A percentile compares a stretch with the other conserved stretches of the same genome.
These are phyloP conservation scores for Monoplex corrugatus DNA, from an alignment of 2,888 invertebrate species.

Conservation along the genomic window DNA sequence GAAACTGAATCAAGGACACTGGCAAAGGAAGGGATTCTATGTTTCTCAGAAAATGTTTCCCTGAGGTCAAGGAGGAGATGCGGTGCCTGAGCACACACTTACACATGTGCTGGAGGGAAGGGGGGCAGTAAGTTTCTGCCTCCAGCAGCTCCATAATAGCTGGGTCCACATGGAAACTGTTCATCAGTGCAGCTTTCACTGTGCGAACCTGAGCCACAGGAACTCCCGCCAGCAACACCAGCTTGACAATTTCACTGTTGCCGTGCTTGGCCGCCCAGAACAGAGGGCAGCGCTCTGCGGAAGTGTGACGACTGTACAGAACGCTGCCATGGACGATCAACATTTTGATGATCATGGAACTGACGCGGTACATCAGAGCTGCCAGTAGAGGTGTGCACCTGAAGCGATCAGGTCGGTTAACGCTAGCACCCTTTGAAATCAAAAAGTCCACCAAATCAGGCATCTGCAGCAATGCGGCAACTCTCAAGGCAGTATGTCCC, in stretches of 20 bases:
- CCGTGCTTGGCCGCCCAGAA: conserved; percentile 76
- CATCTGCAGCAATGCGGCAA: conserved; percentile 73
- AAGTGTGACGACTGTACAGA: conserved; percentile 69
- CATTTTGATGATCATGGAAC: conserved; percentile 73
- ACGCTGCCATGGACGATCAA: conserved; percentile 74
- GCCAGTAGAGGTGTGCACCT: conserved; percentile 77
- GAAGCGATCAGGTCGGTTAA: conserved; percentile 77
- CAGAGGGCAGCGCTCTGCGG: conserved; percentile 71
- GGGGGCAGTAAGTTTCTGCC: conserved; percentile 66
- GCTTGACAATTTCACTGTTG: conserved; percentile 71
- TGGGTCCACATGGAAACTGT: conserved; percentile 63
- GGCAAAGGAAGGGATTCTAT: conserved; percentile 70
- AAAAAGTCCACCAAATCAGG: conserved; percentile 73
- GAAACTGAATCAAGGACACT: conserved; percentile 68
- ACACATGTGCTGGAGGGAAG: conserved; percentile 71
- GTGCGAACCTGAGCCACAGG: conserved; percentile 70
- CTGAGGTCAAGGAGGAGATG: conserved; percentile 65
- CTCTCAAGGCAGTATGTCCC: conserved; percentile 76
- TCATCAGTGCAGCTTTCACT: conserved; percentile 68
- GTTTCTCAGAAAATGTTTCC: conserved; percentile 69
- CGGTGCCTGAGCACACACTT: conserved; percentile 65
- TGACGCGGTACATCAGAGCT: conserved; percentile 74
- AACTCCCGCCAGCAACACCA: conserved; percentile 71
- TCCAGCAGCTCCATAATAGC: conserved; percentile 68
- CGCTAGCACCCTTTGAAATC: conserved; percentile 75